phyloP scores from a whole-genome alignment of 2,888 invertebrate genomes.

The Patella ulyssiponensis region DNA sequence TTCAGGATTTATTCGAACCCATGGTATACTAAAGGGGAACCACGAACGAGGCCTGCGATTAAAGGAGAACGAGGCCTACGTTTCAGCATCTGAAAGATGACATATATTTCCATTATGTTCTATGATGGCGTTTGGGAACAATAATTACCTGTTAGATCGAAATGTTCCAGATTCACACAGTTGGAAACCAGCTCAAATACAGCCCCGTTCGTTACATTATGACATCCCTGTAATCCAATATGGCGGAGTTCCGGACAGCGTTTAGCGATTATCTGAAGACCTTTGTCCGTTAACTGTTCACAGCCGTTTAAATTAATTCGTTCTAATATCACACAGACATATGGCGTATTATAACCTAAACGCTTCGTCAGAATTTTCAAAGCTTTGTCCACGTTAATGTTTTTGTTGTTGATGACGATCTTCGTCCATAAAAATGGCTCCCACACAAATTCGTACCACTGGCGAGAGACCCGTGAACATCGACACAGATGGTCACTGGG shows the following conservation, averaged over 20 bases:
- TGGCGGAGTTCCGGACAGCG: slow-evolving; percentile 87
- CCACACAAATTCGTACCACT: slow-evolving; percentile 86
- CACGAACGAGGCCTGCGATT: too few species aligned
- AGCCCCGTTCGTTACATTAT: slow-evolving; percentile 83
- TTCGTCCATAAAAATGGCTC: slow-evolving; percentile 83
- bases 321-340: slow-evolving; percentile 80
- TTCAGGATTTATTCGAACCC: too few species aligned
- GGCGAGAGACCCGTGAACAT: slow-evolving; percentile 82
- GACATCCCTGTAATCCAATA: slow-evolving; percentile 84
- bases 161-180: slow-evolving; percentile 85
- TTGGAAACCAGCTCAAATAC: slow-evolving; percentile 85
- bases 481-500: slow-evolving; percentile 81
- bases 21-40: too few species aligned
- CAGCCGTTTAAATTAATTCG: slow-evolving; percentile 80
- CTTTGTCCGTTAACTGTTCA: slow-evolving; percentile 83
- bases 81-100: too few species aligned
- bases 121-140: not conserved
- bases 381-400: slow-evolving; percentile 79
- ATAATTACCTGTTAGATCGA: slow-evolving; percentile 85
- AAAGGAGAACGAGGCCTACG: too few species aligned
- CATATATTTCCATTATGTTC: too few species aligned
- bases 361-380: slow-evolving; percentile 76
- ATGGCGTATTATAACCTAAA: slow-evolving; percentile 79
- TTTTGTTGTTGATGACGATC: slow-evolving; percentile 78
- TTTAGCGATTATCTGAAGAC: slow-evolving; percentile 82